Conservation (phyloP, 2,797 vertebrate genomes). For the Sparidentex hasta region DNA sequence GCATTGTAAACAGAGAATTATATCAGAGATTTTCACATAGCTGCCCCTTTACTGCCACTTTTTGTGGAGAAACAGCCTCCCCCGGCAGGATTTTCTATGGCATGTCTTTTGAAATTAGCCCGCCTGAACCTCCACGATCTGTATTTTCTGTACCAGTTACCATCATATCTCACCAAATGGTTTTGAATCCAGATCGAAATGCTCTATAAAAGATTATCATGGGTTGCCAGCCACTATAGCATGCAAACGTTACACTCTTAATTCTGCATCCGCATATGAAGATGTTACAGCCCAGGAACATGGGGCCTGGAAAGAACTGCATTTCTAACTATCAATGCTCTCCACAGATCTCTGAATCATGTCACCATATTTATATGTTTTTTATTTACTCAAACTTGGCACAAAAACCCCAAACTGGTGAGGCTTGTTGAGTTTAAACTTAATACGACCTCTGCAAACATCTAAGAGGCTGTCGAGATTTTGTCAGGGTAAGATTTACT, state of each 20-base stretch:
- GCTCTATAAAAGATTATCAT: conserved; percentile 20
- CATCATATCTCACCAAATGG: conserved; percentile 26
- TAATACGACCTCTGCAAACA: conserved; percentile 51
- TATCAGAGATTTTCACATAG: conserved; percentile 18
- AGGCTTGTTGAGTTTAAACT: conserved; percentile 53
- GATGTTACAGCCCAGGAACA: neutral
- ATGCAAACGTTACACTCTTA: conserved; percentile 7
- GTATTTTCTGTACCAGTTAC: conserved; percentile 19
- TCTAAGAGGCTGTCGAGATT: conserved; percentile 47
- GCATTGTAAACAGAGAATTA: conserved; percentile 16
- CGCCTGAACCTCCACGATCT: conserved; percentile 2
- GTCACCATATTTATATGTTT: conserved; percentile 9
- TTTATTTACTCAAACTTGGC: conserved; percentile 19
- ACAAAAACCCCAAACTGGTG: conserved; percentile 19
- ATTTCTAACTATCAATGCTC: neutral
- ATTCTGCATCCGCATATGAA: neutral
- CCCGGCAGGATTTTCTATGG: conserved; percentile 23
- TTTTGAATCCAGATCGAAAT: conserved; percentile 35
- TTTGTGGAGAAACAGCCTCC: conserved; percentile 14
- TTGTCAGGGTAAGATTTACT: conserved; percentile 59
- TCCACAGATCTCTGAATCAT: conserved; percentile 24
- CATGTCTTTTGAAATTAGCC: conserved; percentile 11
- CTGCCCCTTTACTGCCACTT: conserved; percentile 5
- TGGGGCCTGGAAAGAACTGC: neutral
- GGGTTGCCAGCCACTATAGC: neutral